phyloP scores from a whole-genome alignment of 2,888 invertebrate species.

The Rhagophthalmus giganteus region DNA sequence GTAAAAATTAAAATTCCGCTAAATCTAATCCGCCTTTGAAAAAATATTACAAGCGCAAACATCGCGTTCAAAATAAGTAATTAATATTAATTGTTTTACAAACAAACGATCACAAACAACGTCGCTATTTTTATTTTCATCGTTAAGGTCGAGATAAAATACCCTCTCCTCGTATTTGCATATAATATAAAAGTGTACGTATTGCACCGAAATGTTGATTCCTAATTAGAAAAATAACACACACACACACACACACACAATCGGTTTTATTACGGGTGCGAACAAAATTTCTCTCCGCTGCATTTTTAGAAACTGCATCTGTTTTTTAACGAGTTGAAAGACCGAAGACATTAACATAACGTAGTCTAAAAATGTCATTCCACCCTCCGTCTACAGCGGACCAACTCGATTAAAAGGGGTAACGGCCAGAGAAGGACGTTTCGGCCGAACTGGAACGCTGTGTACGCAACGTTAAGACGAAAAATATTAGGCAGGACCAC shows the following conservation, averaged over 20 bases:
- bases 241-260: too few relatives aligned
- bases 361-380: slow-evolving; percentile 34
- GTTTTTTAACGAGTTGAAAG: slow-evolving; percentile 31
- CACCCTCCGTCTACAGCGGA: slow-evolving; percentile 29
- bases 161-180: too few relatives aligned
- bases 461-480: slow-evolving; percentile 27
- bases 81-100: too few relatives aligned
- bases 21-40: background rate
- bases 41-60: too few relatives aligned
- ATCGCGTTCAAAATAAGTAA: too few relatives aligned
- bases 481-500: slow-evolving; percentile 35
- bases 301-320: slow-evolving; percentile 33
- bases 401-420: slow-evolving; percentile 20
- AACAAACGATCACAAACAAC: too few relatives aligned
- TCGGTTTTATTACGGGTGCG: too few relatives aligned
- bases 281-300: slow-evolving; percentile 2
- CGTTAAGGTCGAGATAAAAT: too few relatives aligned
- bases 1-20: slow-evolving; percentile 2
- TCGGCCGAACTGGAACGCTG: slow-evolving; percentile 11
- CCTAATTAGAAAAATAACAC: too few relatives aligned
- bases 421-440: slow-evolving; percentile 2
- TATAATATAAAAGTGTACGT: too few relatives aligned
- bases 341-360: slow-evolving; percentile 33
- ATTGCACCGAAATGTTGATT: too few relatives aligned
- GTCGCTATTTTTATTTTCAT: too few relatives aligned